Evolutionary conservation across 2,113 vertebrate genomes (phyloP), one percentile per base, ranked within the genome.

Genomic region (Diphyllodes magnificus): DNA sequence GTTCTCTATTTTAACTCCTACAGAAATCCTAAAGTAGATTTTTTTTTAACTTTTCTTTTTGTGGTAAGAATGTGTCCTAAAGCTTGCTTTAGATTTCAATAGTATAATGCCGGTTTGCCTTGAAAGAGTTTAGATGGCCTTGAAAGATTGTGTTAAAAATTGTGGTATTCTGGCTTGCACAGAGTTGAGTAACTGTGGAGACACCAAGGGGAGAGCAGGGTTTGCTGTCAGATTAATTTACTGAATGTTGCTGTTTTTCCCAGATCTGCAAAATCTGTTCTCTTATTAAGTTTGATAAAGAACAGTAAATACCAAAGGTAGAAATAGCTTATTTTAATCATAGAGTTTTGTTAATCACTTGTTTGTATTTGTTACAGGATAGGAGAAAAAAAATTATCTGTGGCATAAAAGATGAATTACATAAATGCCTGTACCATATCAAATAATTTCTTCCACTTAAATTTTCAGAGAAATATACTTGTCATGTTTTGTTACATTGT

Each of bases 391-490:
- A 82, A 95, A 88, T 96, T 93, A 95, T 97, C 78, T 92, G 42
- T 60, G 72, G 50, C 80, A 92, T 90, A 97, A 96, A 97, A 96
- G 87, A 93, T 47, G 69, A 96, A 94, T 96, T 87, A 96, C 79
- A 37, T 92, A 96, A 97, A 97, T 95, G 96, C 65, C 73, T 97
- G 82, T 86, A 96, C 90, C 56, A 30, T 33, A 84, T 61, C 20
- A 86, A 82, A 92, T 92, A 94, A 92, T 79, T 96, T 96, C 96
- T 96, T 87, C 94, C 91, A 64, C 88, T 96, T 97, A 75, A 68
- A 63, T 85, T 97, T 97, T 97, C 94, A 95, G 79, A 86, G 68
- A 95, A 95, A 75, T 93, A 96, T 70, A 87, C 93, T 95, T 92
- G 93, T 95, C 96, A 88, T 90, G 79, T 96, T 97, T 97, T 89